Percentiles rank a stretch among this genome's conserved stretches.
phyloP scores from a whole-genome alignment of 2,113 vertebrate genomes.

The Phrynosoma platyrhinos region DNA sequence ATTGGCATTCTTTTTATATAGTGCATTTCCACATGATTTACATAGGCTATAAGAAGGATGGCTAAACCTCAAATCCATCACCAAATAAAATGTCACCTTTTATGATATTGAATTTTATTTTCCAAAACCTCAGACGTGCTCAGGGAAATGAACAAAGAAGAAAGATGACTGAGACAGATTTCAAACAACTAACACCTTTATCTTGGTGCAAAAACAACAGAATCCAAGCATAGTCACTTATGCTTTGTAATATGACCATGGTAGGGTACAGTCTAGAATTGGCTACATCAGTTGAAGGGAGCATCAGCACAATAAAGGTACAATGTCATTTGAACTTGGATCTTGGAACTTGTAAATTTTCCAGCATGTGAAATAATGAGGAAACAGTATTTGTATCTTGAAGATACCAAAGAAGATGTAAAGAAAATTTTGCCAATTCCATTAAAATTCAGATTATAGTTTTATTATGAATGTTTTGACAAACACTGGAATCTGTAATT shows the following conservation, averaged over 20 bases:
- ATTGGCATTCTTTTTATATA: background rate
- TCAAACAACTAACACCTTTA: background rate
- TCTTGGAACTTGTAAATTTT: background rate
- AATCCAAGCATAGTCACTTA: background rate
- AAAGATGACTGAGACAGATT: slow-evolving; percentile 4
- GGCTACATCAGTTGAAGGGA: background rate
- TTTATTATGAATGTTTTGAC: background rate
- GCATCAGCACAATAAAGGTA: background rate
- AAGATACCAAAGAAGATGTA: background rate
- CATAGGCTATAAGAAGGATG: slow-evolving; percentile 7
- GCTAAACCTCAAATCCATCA: background rate
- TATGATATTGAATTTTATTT: slow-evolving; percentile 8
- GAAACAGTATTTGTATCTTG: too few relatives aligned
- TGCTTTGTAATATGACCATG: background rate
- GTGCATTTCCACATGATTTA: slow-evolving; percentile 6
- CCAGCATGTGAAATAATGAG: background rate
- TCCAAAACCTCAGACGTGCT: background rate
- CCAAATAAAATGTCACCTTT: slow-evolving; percentile 5
- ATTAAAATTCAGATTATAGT: background rate
- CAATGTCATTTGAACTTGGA: background rate
- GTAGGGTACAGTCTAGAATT: background rate
- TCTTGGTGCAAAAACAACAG: background rate
- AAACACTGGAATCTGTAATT: background rate
- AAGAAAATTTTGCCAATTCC: background rate
- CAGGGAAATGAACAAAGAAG: background rate